These are phyloP conservation scores for Lagopus leucura DNA, from an alignment of 2,113 vertebrate genomes.

Conservation along the genomic window DNA sequence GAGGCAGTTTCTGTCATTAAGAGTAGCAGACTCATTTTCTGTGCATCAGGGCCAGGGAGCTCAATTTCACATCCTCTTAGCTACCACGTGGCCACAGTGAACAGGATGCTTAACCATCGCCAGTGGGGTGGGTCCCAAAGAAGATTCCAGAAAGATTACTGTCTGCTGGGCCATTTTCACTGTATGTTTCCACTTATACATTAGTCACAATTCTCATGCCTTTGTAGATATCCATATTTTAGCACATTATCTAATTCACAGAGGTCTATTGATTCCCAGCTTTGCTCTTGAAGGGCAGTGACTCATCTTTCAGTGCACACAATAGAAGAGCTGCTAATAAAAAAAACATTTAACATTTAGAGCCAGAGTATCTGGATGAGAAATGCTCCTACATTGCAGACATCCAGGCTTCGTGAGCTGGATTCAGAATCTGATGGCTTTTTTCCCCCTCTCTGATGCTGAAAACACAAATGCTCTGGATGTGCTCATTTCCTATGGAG, in stretches of 20 bases:
- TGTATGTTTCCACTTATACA: neutral
- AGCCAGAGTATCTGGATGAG: neutral
- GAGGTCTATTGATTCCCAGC: constrained; percentile 27
- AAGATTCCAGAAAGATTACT: neutral
- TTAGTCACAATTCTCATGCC: neutral
- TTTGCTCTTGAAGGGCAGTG: constrained; percentile 45
- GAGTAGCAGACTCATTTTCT: neutral
- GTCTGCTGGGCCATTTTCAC: neutral
- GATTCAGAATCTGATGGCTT: neutral
- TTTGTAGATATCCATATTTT: neutral
- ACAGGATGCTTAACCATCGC: neutral
- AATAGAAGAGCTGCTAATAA: constrained; percentile 19
- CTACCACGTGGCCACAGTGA: rapidly evolving
- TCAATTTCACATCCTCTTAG: neutral
- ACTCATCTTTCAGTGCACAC: constrained; percentile 38
- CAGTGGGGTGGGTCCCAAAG: neutral
- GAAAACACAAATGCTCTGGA: rapidly evolving
- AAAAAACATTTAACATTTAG: constrained; percentile 16
- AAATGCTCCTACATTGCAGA: neutral
- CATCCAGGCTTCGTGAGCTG: neutral
- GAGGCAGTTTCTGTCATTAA: neutral
- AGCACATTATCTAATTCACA: neutral
- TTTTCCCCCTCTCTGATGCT: neutral
- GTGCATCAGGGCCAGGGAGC: neutral
- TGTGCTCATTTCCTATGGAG: rapidly evolving